A percentile compares a stretch with the other conserved stretches of the same genome.
Evolutionary conservation across 2,113 vertebrate genomes (phyloP).

Genomic region (Phocoena sinus): DNA sequence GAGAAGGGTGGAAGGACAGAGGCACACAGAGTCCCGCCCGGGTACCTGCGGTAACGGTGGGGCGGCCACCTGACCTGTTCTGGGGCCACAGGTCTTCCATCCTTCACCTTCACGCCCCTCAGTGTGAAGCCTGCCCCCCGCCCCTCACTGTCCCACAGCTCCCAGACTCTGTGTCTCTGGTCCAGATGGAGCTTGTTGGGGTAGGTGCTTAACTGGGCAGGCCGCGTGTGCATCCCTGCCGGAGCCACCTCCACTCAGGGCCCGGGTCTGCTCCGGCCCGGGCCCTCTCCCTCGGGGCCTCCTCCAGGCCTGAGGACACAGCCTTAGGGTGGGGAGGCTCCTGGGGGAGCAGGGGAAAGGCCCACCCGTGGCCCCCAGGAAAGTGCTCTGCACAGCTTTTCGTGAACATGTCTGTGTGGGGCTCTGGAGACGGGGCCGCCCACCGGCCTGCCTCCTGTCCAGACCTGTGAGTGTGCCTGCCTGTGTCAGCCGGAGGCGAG

Average conservation of each 20-base stretch:
- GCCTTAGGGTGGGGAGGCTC: background rate
- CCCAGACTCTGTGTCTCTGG: rapidly evolving
- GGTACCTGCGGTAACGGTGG: background rate
- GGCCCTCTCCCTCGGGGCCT: background rate
- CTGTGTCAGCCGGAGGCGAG: background rate
- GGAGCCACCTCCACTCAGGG: no score
- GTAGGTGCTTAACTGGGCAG: rapidly evolving
- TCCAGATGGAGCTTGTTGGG: background rate
- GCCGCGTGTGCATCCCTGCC: rapidly evolving
- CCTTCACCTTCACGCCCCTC: no score
- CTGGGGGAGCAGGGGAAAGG: background rate
- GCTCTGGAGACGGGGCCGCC: background rate
- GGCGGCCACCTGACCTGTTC: rapidly evolving
- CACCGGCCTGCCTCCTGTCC: conserved; percentile 24
- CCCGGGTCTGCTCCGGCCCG: background rate
- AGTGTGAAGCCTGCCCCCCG: background rate
- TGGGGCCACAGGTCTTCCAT: background rate
- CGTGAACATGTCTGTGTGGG: background rate
- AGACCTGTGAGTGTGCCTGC: conserved; percentile 21
- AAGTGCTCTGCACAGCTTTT: background rate
- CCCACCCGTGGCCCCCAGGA: rapidly evolving
- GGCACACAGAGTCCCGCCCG: rapidly evolving
- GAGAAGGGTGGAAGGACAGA: background rate
- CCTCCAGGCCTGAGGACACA: background rate
- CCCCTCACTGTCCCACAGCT: background rate